Evolutionary conservation across 64 coral and sea anemone genomes (phyloP), one percentile per base, ranked within the genome.

Genomic region (Trachythela sp.): DNA sequence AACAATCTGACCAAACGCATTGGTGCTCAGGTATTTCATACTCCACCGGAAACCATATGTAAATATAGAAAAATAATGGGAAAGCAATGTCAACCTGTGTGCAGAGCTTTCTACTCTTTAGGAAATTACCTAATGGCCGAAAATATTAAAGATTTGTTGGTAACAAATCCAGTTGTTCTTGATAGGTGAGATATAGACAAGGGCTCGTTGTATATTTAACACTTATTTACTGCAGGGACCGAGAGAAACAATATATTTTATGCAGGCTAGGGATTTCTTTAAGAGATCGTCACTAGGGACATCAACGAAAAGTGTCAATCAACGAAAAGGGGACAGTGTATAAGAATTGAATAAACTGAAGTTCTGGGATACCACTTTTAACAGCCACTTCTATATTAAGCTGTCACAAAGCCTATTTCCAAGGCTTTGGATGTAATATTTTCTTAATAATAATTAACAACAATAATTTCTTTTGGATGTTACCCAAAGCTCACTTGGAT

Each of bases 111-210:
- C 30, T 80, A 37, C 33, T 80, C 75, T 5, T 29, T 80, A 0
- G 75, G 32, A 38, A 80, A 80, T 80, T 80, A 80, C 33, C 75
- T 80, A 15, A 22, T 35, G 15, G 75, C 75, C 8, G 75, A 80
- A 38, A 39, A 37, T 10, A 80, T 80, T 35, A 80, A 80, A 80
- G 75, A 80, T 17, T 17, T 18, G 8, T 80, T 80, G 75, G 7
- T 11, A 29, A 80, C 8, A 80, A 37, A 9, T 80, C 75, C 75
- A 80, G 75, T 80, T 35, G 75, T 80, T 30, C 75, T 80, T 80
- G 75, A 80, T 80, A 35, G 75, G 75, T 80, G 20, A 80, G 75
- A 45, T 45, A 45, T 6, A 45, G 11, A 11, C 42, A 45, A 45
- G 42, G 4, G 42, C 11, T 45, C 42, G 11, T 45, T 45, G 56